Base-by-base conservation (phyloP, 2,888 invertebrate genomes). In the Acanthosepion pharaonis region DNA sequence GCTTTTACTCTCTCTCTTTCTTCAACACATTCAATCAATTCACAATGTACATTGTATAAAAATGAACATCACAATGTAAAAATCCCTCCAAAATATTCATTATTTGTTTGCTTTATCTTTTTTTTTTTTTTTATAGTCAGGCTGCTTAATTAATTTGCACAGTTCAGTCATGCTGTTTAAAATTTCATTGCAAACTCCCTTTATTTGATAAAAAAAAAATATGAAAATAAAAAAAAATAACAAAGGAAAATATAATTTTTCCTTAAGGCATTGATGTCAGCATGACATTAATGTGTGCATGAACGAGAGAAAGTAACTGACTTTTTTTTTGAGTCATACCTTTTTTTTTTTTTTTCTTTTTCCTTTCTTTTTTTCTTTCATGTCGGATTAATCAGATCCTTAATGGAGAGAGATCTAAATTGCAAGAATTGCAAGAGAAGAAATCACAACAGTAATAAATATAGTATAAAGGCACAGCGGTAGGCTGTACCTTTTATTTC, bases 151-250 rank as follows among this genome's bases (percentile, higher is more conserved):
- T 78, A 78, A 78, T 78, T 78, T 78, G n/a, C 78, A n/a, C n/a
- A n/a, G 78, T 78, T 78, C 78, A 78, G 78, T 78, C 78, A 78
- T 78, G 78, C n/a, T 78, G 78, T 78, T 78, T n/a, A 78, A 78
- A 78, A 78, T 78, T 78, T 78, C 78, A 78, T 33, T 78, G 78
- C 78, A 78, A 78, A 78, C 78, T 78, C 78, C 78, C 11, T 78
- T 78, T 78, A 78, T 78, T 78, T 78, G 78, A 78, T 78, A 78
- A 78, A 78, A 78, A 78, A n/a, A 78, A n/a, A 15, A n/a, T 33
- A n/a, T 78, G 5, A n/a, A n/a, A n/a, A n/a, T 25, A 78, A 78
- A n/a, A 78, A 33, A 8, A 78, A 55, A 55, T 4, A 59, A 59
- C 23, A 23, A 59, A 59, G 59, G 59, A 78, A 78, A 78, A 78